Evolutionary conservation across 2,113 vertebrate genomes (phyloP).

Genomic region (Stegastes partitus): DNA sequence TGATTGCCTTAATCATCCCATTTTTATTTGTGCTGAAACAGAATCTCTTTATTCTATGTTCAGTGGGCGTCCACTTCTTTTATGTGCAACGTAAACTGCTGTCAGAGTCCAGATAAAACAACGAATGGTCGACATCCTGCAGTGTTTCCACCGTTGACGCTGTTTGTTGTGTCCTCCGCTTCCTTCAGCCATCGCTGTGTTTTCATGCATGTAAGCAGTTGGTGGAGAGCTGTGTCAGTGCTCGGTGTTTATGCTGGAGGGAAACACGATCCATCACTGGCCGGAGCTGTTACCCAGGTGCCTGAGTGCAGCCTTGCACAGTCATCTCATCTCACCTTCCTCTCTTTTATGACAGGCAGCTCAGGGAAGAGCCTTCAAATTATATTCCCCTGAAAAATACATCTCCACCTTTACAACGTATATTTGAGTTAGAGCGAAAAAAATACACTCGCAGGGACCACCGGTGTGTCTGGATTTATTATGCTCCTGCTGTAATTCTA

Average conservation of each 20-base stretch:
- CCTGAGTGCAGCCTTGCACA: constrained; percentile 59
- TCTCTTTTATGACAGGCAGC: constrained; percentile 44
- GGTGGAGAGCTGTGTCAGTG: constrained; percentile 54
- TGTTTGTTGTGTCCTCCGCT: constrained; percentile 40
- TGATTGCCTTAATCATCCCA: neutral
- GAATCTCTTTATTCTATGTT: neutral
- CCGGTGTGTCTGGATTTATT: neutral
- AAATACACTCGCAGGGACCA: neutral
- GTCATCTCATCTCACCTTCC: constrained; percentile 61
- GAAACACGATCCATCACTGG: constrained; percentile 70
- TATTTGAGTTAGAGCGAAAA: neutral
- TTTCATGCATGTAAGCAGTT: constrained; percentile 66
- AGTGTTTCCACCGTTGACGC: neutral
- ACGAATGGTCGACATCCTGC: neutral
- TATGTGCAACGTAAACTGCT: constrained; percentile 7
- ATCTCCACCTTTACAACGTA: neutral
- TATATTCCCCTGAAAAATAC: constrained; percentile 39
- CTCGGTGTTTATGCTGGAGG: constrained; percentile 70
- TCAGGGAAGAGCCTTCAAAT: constrained; percentile 52
- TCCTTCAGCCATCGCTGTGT: constrained; percentile 41
- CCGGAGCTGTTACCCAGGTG: constrained; percentile 63
- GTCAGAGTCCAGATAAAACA: constrained; percentile 19
- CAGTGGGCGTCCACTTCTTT: neutral
- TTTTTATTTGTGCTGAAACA: neutral
- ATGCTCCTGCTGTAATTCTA: neutral